phyloP scores from a whole-genome alignment of 1,140 invertebrate species.

The Eriocheir sinensis region DNA sequence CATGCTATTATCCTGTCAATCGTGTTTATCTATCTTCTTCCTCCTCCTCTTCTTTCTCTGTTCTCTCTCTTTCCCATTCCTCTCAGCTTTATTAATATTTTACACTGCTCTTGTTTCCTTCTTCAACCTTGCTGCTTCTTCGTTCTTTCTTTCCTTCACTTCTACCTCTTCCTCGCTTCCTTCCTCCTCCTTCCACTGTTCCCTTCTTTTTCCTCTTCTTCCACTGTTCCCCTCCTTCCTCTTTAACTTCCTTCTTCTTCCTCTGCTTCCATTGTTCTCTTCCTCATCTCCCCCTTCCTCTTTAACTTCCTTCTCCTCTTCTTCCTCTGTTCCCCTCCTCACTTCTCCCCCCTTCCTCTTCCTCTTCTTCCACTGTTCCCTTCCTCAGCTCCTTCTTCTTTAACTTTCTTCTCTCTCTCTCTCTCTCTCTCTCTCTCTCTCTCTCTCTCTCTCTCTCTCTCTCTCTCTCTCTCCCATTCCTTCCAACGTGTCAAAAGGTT shows the following conservation, averaged over 20 bases:
- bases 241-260: neutral
- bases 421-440: neutral
- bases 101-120: too few species aligned
- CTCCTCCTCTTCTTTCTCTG: neutral
- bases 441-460: neutral
- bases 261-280: neutral
- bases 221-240: neutral
- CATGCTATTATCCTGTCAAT: too few species aligned
- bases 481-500: too few species aligned
- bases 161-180: neutral
- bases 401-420: neutral
- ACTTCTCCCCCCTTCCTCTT: neutral
- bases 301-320: neutral
- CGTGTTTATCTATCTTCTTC: neutral
- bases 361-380: neutral
- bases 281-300: neutral
- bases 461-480: neutral
- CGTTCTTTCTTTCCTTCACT: too few species aligned
- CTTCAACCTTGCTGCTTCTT: too few species aligned
- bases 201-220: neutral
- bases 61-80: neutral
- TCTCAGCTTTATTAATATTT: too few species aligned
- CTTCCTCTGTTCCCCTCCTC: neutral
- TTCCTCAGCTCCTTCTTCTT: neutral
- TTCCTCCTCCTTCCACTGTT: neutral